A percentile compares a stretch with the other conserved stretches of the same genome.
phyloP scores from a whole-genome alignment of 2,113 vertebrate species.

The Saguinus imperator region DNA sequence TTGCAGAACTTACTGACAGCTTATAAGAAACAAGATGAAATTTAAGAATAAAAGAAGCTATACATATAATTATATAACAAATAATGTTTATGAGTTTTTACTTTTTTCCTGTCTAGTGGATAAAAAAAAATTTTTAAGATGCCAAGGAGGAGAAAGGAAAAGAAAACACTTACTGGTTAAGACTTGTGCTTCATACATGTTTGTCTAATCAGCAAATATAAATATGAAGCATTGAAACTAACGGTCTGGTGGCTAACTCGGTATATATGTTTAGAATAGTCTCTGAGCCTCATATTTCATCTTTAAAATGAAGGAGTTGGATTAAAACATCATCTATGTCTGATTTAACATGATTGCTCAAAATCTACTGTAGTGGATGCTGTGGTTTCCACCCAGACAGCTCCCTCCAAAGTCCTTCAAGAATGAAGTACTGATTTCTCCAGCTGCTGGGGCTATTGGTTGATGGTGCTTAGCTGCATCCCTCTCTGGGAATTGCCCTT shows the following conservation, averaged over 20 bases:
- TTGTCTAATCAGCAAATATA: neutral
- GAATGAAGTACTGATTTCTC: neutral
- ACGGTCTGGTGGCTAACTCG: neutral
- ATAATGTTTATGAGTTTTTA: neutral
- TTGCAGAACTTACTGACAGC: neutral
- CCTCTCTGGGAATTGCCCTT: neutral
- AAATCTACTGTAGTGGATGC: neutral
- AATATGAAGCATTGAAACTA: neutral
- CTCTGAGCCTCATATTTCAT: neutral
- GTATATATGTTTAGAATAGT: neutral
- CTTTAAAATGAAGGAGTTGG: neutral
- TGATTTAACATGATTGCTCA: neutral
- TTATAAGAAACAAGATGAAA: conserved; percentile 36
- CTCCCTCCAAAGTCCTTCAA: neutral
- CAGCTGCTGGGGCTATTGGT: too few species aligned
- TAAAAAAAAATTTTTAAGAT: neutral
- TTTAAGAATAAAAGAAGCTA: neutral
- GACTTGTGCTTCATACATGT: neutral
- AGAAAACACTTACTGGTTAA: neutral
- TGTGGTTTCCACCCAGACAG: neutral
- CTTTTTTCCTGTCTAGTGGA: neutral
- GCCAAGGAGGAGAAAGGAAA: neutral
- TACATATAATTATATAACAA: neutral
- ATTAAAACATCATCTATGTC: neutral
- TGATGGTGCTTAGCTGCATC: neutral